Evolutionary conservation across 2,888 invertebrate species (phyloP), one percentile per base, ranked within the genome.

Genomic region (Leucoma salicis): DNA sequence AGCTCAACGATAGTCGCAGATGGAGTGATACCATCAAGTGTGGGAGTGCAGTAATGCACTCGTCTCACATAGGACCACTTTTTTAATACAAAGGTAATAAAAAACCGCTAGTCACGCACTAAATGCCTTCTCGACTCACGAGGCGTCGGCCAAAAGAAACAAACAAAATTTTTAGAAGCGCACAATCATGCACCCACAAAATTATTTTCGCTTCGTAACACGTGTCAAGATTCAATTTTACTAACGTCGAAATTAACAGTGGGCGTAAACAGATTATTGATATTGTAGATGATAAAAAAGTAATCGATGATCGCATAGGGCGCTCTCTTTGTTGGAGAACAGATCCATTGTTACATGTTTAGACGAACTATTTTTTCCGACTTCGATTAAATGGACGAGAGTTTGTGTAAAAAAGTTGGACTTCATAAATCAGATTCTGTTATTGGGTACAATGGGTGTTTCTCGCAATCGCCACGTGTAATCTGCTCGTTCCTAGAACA

Each of bases 251-350:
- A 83, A 86, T 88, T 86, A 89, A 88, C 87, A 72, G 87, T 86
- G 89, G 89, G 89, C 88, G 89, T 89, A 82, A 81, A 85, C 85
- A 75, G 86, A 87, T 85, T 86, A 86, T 87, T 82, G 87, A 87
- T 88, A 87, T 88, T 87, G 84, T 82, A 70, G 63, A 68, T 65
- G 82, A 86, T 85, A 87, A 87, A 88, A 87, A 88, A 86, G 77
- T 87, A 89, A 89, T 88, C 89, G 87, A 89, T 88, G 88, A 88
- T 82, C 86, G 84, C 70, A 75, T 71, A 70, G 73, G 78, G 70
- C 74, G 68, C 62, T 63, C 72, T 70, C 63, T 69, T 63, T 78
- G 75, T 66, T 63, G 64, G 72, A 81, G 79, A 60, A 83, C 85
- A 81, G 63, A 63, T 57, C 86, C 65, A 88, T 89, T 89, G 89